Conservation (phyloP, 2,797 vertebrate species). For the Pseudomugil tenellus region DNA sequence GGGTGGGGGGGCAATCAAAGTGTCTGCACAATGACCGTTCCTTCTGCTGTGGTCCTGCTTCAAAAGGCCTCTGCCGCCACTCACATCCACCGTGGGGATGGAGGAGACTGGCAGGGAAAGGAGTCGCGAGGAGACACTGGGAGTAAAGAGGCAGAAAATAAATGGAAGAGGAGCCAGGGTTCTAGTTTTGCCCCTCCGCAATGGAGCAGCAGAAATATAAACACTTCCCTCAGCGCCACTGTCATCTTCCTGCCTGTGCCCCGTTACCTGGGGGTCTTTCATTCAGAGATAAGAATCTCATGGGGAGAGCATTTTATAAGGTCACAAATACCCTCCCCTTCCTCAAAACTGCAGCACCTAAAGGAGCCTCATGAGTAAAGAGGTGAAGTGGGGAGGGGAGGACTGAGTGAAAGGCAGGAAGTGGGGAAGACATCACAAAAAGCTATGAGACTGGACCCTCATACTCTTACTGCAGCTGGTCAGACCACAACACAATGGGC, state of each 20-base stretch:
- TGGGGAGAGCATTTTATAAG: conserved; percentile 41
- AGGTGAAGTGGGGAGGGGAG: neutral
- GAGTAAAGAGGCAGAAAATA: conserved; percentile 41
- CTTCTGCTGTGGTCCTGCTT: conserved; percentile 88
- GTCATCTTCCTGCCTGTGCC: conserved; percentile 41
- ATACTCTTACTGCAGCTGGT: conserved; percentile 76
- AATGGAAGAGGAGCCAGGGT: conserved; percentile 28
- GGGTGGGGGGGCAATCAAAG: conserved; percentile 83
- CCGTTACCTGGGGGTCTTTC: conserved; percentile 50
- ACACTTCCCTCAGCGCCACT: conserved; percentile 35
- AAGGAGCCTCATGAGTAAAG: conserved; percentile 33
- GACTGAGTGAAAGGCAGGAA: conserved; percentile 55
- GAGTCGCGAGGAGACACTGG: conserved; percentile 14
- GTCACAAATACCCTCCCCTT: conserved; percentile 37
- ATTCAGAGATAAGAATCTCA: conserved; percentile 58
- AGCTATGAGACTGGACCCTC: conserved; percentile 71
- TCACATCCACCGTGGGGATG: conserved; percentile 75
- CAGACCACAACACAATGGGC: conserved; percentile 71
- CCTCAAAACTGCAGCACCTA: conserved; percentile 32
- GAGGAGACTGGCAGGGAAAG: conserved; percentile 45
- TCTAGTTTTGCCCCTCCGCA: conserved; percentile 60
- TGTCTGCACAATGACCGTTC: conserved; percentile 85
- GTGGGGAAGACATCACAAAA: conserved; percentile 71
- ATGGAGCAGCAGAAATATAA: conserved; percentile 55
- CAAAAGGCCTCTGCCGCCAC: conserved; percentile 87